phyloP scores from a whole-genome alignment of 2,113 vertebrate genomes.

The Silurus meridionalis region DNA sequence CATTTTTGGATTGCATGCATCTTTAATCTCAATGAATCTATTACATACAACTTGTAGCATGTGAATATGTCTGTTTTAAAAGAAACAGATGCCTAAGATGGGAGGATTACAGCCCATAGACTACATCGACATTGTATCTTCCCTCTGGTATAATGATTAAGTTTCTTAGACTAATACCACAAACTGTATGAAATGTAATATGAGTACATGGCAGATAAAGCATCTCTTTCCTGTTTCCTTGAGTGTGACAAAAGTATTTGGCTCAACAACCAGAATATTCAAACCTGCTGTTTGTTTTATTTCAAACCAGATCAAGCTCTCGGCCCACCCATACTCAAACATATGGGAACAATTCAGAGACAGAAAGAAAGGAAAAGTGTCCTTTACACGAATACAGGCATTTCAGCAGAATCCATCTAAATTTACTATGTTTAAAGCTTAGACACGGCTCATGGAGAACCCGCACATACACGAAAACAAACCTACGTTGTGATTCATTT shows the following conservation, averaged over 20 bases:
- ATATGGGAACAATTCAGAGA: constrained; percentile 58
- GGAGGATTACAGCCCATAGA: background rate
- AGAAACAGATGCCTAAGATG: constrained; percentile 37
- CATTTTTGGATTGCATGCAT: background rate
- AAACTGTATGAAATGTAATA: constrained; percentile 28
- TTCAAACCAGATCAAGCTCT: constrained; percentile 54
- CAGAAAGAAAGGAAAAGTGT: constrained; percentile 33
- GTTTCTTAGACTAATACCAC: constrained; percentile 16
- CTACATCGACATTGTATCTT: constrained; percentile 8
- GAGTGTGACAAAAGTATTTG: constrained; percentile 40
- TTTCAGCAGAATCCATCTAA: constrained; percentile 19
- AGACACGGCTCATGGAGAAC: background rate
- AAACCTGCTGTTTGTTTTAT: constrained; percentile 51
- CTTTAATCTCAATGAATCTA: constrained; percentile 23
- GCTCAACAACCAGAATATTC: constrained; percentile 25
- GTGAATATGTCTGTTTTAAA: constrained; percentile 31
- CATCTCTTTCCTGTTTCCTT: constrained; percentile 28
- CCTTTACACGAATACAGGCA: constrained; percentile 37
- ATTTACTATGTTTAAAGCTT: constrained; percentile 30
- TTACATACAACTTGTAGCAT: constrained; percentile 42
- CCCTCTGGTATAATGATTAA: background rate
- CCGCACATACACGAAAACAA: background rate
- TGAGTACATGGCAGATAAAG: constrained; percentile 19
- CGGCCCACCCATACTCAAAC: constrained; percentile 57
- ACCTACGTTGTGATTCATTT: constrained; percentile 7